Conservation (phyloP, 2,888 invertebrate genomes). For the Xanthostigma xanthostigma region DNA sequence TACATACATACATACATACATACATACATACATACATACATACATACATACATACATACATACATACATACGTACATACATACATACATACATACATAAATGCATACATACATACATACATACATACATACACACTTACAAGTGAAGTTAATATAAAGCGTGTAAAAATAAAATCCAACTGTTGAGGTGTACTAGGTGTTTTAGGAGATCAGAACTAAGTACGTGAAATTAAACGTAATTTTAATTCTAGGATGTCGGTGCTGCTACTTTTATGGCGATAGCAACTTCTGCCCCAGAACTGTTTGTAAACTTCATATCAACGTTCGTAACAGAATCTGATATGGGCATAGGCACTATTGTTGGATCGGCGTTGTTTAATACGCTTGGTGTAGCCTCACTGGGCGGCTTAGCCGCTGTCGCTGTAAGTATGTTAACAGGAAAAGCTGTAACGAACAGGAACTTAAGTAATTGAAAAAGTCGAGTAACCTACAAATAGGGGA, state of each 20-base stretch:
- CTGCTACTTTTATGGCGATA: conserved; percentile 92
- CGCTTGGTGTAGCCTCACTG: conserved; percentile 68
- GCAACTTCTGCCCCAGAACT: conserved; percentile 92
- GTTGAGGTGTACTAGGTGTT: neutral
- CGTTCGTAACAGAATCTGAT: conserved; percentile 67
- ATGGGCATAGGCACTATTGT: conserved; percentile 80
- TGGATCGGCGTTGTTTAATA: conserved; percentile 77
- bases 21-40: too few relatives aligned
- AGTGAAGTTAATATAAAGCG: too few relatives aligned
- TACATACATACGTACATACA: too few relatives aligned
- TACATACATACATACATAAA: too few relatives aligned
- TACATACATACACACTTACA: too few relatives aligned
- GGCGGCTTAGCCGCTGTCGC: conserved; percentile 58
- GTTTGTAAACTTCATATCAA: conserved; percentile 82
- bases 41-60: too few relatives aligned
- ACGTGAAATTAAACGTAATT: neutral
- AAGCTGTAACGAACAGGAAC: too few relatives aligned
- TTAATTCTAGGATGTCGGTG: conserved; percentile 66
- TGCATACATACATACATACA: too few relatives aligned
- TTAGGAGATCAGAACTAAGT: neutral
- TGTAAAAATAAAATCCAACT: too few relatives aligned
- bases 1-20: too few relatives aligned
- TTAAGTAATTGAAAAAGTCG: too few relatives aligned
- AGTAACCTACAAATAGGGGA: too few relatives aligned
- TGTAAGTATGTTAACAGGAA: conserved; percentile 30